Evolutionary conservation across 2,113 vertebrate species (phyloP).

Genomic region (Chlamydotis undulata): DNA sequence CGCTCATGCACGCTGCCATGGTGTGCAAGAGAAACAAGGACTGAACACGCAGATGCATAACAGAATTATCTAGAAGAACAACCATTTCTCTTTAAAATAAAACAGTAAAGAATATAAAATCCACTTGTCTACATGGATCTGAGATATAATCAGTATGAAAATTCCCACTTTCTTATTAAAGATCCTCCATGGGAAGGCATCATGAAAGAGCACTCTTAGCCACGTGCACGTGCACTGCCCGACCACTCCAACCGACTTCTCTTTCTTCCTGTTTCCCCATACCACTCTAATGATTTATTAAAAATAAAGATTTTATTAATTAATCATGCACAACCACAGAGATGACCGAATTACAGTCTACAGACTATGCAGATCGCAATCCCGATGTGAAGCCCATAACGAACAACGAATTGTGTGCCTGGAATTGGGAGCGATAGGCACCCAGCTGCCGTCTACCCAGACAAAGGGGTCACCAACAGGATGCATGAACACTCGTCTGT

Average conservation of each 20-base stretch:
- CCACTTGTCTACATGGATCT: background rate
- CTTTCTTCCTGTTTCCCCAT: background rate
- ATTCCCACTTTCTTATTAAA: background rate
- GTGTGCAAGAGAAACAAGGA: background rate
- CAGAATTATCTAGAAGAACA: background rate
- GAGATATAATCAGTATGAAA: background rate
- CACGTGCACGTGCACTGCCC: background rate
- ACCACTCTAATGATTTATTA: background rate
- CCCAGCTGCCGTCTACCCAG: background rate
- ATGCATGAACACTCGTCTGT: background rate
- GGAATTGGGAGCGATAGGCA: background rate
- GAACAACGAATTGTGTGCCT: background rate
- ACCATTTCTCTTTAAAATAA: background rate
- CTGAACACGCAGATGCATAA: background rate
- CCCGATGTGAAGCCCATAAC: background rate
- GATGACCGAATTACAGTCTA: background rate
- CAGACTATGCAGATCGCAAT: background rate
- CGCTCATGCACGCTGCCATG: background rate
- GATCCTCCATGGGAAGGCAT: background rate
- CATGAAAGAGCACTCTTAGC: background rate
- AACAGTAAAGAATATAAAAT: background rate
- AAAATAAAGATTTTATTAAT: slow-evolving; percentile 26
- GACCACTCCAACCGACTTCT: background rate
- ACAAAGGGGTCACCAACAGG: background rate
- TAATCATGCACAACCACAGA: background rate